Base-by-base conservation (phyloP, 53 echinoderm and acorn worm species). In the Hippasteria phrygiana region DNA sequence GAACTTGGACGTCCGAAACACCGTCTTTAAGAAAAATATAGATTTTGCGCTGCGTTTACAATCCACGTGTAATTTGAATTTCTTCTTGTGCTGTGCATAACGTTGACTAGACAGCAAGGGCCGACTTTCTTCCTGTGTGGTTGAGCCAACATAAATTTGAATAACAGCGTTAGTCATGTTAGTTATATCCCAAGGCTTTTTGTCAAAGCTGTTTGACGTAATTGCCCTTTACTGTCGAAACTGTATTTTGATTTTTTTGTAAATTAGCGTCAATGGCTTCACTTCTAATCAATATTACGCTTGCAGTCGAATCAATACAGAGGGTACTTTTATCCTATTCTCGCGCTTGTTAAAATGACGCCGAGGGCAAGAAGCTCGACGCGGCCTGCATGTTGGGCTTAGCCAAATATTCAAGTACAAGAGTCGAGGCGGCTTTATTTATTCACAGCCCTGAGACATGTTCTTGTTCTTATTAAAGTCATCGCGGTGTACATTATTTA, bases 291-390 rank as follows among this genome's bases (percentile, higher is more conserved):
- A 31, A 67, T 67, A 33, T 31, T 31, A 22, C 37, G 10, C 37
- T 67, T 33, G 34, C 35, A 35, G 69, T 35, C 34, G 33, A 35
- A 33, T 65, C 11, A 67, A 24, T 10, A 17, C 69, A 67, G 16
- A 16, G 16, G 17, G 12, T 8, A 31, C 26, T 35, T 67, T 67
- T 12, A 67, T 67, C 69, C 69, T 14, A 36, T 67, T 36, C 26
- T 33, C 69, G 27, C 69, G 9, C 69, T 67, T 67, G 69, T 67
- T 67, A 33, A 67, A 67, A 67, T 35, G 33, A 36, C 33, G 69
- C 69, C 37, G 34, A 7, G 1, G 69, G 69, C 34, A 35, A 67
- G 34, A 26, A 48, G 14, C 8, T 48, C 48, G 16, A 17, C 35
- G 22, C 26, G 59, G n/a, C 59, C 7, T 18, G 26, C 59, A 2